Percentiles rank a stretch among this genome's conserved stretches.
phyloP scores from a whole-genome alignment of 2,797 vertebrate genomes.

The Gadopsis marmoratus region DNA sequence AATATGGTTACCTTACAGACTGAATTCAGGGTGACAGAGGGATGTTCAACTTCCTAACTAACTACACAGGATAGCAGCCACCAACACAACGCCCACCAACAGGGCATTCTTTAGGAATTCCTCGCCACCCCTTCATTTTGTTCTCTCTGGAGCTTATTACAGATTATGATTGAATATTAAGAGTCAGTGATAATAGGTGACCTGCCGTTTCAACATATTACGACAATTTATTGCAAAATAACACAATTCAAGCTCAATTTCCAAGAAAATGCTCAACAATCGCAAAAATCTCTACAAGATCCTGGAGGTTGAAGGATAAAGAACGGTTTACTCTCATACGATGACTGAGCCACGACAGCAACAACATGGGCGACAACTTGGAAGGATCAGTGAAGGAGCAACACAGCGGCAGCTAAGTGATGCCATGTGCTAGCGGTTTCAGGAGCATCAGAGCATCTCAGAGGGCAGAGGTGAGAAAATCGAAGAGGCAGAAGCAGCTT shows the following conservation, averaged over 20 bases:
- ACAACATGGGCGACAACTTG: neutral
- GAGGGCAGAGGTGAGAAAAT: constrained; percentile 62
- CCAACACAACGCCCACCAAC: neutral
- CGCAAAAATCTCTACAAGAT: neutral
- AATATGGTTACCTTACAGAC: neutral
- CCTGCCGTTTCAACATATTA: neutral
- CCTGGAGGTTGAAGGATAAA: no score
- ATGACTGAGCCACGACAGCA: neutral
- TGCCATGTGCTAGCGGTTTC: constrained; percentile 43
- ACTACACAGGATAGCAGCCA: neutral
- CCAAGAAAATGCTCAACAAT: neutral
- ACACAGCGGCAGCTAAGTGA: constrained; percentile 31
- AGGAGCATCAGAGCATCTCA: constrained; percentile 18
- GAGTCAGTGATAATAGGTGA: neutral
- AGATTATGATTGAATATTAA: neutral
- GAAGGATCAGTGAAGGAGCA: constrained; percentile 27
- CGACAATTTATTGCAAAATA: neutral
- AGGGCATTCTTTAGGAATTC: neutral
- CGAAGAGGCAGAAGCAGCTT: constrained; percentile 54
- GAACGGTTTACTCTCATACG: neutral
- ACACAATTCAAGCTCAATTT: neutral
- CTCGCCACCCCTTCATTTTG: neutral
- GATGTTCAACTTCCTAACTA: neutral
- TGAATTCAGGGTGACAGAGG: neutral
- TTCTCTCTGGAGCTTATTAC: neutral